These are phyloP conservation scores for Lacerta viridis DNA, from an alignment of 2,797 vertebrate genomes.

Conservation along the genomic window DNA sequence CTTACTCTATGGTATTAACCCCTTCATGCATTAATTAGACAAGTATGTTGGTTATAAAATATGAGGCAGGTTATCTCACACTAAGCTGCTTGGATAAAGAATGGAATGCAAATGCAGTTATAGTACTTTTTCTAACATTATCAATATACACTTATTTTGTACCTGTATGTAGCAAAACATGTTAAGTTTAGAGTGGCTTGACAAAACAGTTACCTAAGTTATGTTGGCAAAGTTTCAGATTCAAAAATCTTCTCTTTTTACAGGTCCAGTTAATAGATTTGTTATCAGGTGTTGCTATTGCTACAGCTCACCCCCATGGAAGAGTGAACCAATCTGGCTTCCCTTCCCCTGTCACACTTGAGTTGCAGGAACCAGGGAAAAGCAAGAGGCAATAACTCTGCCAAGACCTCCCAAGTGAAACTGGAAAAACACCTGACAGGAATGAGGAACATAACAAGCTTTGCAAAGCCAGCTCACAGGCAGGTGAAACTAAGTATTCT, in stretches of 20 bases:
- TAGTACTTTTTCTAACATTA: neutral
- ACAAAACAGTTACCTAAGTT: neutral
- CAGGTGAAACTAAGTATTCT: neutral
- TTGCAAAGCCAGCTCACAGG: neutral
- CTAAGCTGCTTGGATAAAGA: neutral
- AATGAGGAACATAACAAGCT: neutral
- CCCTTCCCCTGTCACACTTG: constrained; percentile 16
- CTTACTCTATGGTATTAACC: too few relatives aligned
- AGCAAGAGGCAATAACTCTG: neutral
- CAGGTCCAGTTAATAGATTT: neutral
- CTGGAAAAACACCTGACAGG: constrained; percentile 1
- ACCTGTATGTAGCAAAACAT: neutral
- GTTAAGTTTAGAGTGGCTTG: neutral
- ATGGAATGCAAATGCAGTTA: neutral
- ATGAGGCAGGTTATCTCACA: neutral
- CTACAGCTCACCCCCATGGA: neutral
- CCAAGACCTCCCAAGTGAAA: constrained; percentile 26
- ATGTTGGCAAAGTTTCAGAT: neutral
- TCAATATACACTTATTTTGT: too few relatives aligned
- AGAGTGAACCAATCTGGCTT: neutral
- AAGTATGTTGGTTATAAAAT: too few relatives aligned
- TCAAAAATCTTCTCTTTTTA: neutral
- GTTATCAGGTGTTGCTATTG: neutral
- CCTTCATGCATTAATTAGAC: too few relatives aligned
- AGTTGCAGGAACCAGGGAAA: neutral